These are phyloP conservation scores for Mythimna loreyi DNA, from an alignment of 2,888 invertebrate species.

Conservation along the genomic window DNA sequence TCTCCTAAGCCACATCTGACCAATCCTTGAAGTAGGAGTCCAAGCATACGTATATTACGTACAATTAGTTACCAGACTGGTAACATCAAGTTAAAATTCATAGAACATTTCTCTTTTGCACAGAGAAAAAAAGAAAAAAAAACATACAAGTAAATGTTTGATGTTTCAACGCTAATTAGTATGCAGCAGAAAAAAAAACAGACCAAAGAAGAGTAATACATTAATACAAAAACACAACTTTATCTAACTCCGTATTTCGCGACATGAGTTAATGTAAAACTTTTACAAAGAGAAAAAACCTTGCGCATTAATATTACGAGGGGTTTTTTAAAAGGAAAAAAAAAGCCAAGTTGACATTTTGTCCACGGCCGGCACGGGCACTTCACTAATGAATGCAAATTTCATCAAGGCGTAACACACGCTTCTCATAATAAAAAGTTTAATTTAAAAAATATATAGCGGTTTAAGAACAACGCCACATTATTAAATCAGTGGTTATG, in stretches of 20 bases:
- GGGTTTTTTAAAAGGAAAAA: constrained; percentile 54
- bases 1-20: no score
- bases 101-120: no score
- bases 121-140: no score
- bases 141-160: constrained; percentile 14
- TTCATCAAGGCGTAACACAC: constrained; percentile 82
- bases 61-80: no score
- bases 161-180: constrained; percentile 37
- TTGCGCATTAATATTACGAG: constrained; percentile 63
- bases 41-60: no score
- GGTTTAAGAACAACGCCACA: constrained; percentile 59
- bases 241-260: constrained; percentile 48
- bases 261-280: constrained; percentile 60
- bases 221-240: constrained; percentile 51
- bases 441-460: constrained; percentile 72
- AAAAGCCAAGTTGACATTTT: constrained; percentile 66
- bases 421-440: constrained; percentile 78
- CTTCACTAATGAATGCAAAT: constrained; percentile 87
- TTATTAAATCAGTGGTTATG: constrained; percentile 69
- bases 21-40: no score
- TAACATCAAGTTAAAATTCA: no score
- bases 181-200: constrained; percentile 9
- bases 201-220: constrained; percentile 26
- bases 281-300: constrained; percentile 60
- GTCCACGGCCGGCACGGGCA: constrained; percentile 67